Percentiles rank a stretch among this genome's conserved stretches.
phyloP scores from a whole-genome alignment of 2,888 invertebrate genomes.

The Poecilobothrus nobilitatus region DNA sequence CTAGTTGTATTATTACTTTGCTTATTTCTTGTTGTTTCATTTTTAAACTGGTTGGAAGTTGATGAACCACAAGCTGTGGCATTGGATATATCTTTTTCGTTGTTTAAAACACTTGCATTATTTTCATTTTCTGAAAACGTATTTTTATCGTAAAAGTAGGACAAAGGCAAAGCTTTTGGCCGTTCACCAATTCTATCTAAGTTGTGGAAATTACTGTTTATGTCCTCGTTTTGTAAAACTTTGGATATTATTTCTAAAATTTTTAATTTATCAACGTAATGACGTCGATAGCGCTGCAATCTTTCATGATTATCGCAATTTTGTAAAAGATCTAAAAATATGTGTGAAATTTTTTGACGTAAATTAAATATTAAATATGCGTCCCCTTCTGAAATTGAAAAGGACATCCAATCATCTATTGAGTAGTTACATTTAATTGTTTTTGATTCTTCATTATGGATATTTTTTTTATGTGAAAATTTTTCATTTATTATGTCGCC shows the following conservation, averaged over 20 bases:
- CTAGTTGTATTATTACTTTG: too few species aligned
- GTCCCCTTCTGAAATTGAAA: slow-evolving; percentile 57
- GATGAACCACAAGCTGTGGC: too few species aligned
- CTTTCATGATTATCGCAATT: slow-evolving; percentile 27
- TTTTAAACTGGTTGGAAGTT: too few species aligned
- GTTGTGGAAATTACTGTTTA: slow-evolving; percentile 25
- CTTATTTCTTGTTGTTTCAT: too few species aligned
- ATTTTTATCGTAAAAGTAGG: not conserved
- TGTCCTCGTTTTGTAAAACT: slow-evolving; percentile 28
- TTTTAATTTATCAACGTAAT: slow-evolving; percentile 21
- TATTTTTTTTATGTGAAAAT: not conserved
- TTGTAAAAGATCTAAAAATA: slow-evolving; percentile 28
- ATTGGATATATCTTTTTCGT: too few species aligned
- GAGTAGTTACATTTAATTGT: not conserved
- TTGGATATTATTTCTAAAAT: slow-evolving; percentile 28
- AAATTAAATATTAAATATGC: slow-evolving; percentile 58
- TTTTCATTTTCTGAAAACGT: too few species aligned
- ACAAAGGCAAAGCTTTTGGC: slow-evolving; percentile 29
- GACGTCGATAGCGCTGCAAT: slow-evolving; percentile 24
- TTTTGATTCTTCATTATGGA: slow-evolving; percentile 7
- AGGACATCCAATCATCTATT: slow-evolving; percentile 67
- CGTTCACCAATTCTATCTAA: slow-evolving; percentile 30
- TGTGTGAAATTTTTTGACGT: slow-evolving; percentile 57
- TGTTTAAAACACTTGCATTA: too few species aligned
- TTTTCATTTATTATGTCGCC: slow-evolving; percentile 21